These are phyloP conservation scores for Otocyon megalotis DNA, from an alignment of 2,113 vertebrate species.

Conservation along the genomic window DNA sequence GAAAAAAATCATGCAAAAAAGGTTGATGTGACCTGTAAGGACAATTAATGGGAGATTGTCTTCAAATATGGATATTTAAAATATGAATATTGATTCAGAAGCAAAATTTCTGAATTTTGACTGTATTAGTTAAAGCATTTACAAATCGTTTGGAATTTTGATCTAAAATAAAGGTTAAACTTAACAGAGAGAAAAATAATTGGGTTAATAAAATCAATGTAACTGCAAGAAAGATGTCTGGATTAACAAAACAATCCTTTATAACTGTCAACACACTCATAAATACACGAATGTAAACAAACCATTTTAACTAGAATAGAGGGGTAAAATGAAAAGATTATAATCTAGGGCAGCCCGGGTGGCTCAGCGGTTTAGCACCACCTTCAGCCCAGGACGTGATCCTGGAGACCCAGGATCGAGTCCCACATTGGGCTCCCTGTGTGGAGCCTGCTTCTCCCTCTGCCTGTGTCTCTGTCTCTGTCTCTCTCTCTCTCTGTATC, in stretches of 20 bases:
- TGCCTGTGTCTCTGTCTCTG: too few species aligned
- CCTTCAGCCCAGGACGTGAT: too few species aligned
- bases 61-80: not conserved
- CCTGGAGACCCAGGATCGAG: too few species aligned
- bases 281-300: not conserved
- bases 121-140: not conserved
- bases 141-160: not conserved
- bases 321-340: not conserved
- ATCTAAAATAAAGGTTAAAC: conserved; percentile 39
- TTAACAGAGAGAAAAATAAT: conserved; percentile 41
- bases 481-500: too few species aligned
- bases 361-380: too few species aligned
- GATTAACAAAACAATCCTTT: not conserved
- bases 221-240: not conserved
- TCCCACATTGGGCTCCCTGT: too few species aligned
- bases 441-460: too few species aligned
- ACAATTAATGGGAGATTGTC: not conserved
- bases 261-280: not conserved
- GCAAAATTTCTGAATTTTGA: not conserved
- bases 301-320: not conserved
- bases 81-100: not conserved
- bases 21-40: not conserved
- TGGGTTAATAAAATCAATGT: not conserved
- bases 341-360: not conserved
- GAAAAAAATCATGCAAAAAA: not conserved